Conservation (phyloP, 2,888 invertebrate species). For the Cephus rjabovi region DNA sequence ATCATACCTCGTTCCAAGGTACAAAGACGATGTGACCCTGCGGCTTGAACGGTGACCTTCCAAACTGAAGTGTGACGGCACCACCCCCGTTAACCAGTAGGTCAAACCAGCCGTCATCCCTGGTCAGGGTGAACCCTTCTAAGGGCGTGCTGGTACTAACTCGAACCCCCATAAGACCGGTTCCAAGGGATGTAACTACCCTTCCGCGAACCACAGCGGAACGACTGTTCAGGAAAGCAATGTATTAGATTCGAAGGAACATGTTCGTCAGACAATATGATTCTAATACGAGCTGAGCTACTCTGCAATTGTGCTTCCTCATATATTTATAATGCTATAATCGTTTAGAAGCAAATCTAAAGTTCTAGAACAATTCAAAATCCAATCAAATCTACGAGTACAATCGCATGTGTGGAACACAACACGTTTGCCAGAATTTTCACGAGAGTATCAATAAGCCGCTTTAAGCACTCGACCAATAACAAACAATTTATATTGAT, state of each 20-base stretch:
- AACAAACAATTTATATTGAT: background rate
- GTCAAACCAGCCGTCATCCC: slow-evolving; percentile 97
- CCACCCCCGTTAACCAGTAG: slow-evolving; percentile 99
- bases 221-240: slow-evolving; percentile 75
- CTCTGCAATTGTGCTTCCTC: background rate
- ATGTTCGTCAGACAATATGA: background rate
- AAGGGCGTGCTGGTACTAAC: slow-evolving; percentile 94
- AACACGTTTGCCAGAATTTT: background rate
- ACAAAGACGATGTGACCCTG: slow-evolving; percentile 90
- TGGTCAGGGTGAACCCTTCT: slow-evolving; percentile 94
- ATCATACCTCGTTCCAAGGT: slow-evolving; percentile 91
- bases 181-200: slow-evolving; percentile 90
- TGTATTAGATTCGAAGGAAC: background rate
- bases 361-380: background rate
- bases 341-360: background rate
- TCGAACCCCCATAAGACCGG: slow-evolving; percentile 94
- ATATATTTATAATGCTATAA: background rate
- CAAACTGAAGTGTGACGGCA: slow-evolving; percentile 94
- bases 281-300: background rate
- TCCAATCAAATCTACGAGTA: background rate
- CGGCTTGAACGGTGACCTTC: slow-evolving; percentile 89
- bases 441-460: background rate
- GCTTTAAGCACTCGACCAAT: background rate
- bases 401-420: background rate
- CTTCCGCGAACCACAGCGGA: slow-evolving; percentile 97